These are phyloP conservation scores for Lepidocolaptes lacrymiger DNA, from an alignment of 2,797 vertebrate species.

Conservation along the genomic window DNA sequence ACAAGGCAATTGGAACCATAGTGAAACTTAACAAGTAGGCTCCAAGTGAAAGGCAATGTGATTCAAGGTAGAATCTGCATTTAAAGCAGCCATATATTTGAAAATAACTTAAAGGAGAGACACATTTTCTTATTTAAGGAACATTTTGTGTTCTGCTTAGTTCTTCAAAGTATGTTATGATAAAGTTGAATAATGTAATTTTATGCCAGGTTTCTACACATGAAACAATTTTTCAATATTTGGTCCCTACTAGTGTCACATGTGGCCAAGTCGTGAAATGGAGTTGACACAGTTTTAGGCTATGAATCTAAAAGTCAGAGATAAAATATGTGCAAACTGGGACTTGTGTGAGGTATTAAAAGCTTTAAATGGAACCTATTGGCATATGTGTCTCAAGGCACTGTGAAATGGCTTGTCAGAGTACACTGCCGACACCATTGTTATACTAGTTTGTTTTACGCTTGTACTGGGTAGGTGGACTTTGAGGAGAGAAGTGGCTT, in stretches of 20 bases:
- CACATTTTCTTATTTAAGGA: neutral
- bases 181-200: neutral
- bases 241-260: neutral
- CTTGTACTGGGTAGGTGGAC: neutral
- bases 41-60: neutral
- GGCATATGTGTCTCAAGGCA: neutral
- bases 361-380: neutral
- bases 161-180: neutral
- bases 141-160: neutral
- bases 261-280: neutral
- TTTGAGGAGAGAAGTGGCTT: neutral
- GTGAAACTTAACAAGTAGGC: neutral
- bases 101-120: neutral
- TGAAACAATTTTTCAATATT: neutral
- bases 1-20: neutral
- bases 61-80: neutral
- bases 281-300: neutral
- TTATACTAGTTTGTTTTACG: neutral
- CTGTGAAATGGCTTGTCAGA: neutral
- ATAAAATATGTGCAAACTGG: neutral
- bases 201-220: neutral
- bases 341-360: neutral
- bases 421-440: neutral
- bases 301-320: neutral
- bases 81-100: neutral